Conservation (phyloP, 2,797 vertebrate species). For the Epinephelus coioides region DNA sequence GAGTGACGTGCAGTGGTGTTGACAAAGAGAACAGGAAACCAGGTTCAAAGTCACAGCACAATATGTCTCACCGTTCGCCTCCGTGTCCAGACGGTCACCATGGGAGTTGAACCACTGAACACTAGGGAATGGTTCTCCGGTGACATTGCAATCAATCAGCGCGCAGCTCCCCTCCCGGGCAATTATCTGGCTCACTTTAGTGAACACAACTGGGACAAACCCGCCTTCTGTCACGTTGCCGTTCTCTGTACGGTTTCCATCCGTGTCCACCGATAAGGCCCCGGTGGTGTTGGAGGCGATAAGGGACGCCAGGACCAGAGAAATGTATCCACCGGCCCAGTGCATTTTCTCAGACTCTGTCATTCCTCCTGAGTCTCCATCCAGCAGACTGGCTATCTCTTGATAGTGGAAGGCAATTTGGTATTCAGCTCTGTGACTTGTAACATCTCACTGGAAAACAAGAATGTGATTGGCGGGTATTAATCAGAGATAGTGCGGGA, state of each 20-base stretch:
- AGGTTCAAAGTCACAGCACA: constrained; percentile 39
- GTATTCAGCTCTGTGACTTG: constrained; percentile 43
- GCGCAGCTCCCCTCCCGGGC: constrained; percentile 94
- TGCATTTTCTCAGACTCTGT: constrained; percentile 81
- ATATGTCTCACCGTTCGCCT: constrained; percentile 84
- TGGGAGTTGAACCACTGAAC: constrained; percentile 97
- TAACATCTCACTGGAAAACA: constrained; percentile 80
- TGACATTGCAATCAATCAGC: constrained; percentile 95
- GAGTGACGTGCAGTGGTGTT: background rate
- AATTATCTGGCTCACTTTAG: constrained; percentile 91
- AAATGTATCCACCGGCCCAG: constrained; percentile 42
- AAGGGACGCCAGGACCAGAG: constrained; percentile 75
- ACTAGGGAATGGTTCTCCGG: constrained; percentile 90
- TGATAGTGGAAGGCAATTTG: constrained; percentile 52
- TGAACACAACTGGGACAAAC: constrained; percentile 86
- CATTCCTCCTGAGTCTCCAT: constrained; percentile 76
- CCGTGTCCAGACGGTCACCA: constrained; percentile 87
- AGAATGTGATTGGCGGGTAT: constrained; percentile 21
- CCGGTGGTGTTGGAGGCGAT: constrained; percentile 78
- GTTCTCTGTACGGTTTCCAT: constrained; percentile 70
- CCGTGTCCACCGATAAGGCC: constrained; percentile 49
- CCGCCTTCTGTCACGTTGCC: constrained; percentile 76
- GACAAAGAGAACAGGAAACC: constrained; percentile 38
- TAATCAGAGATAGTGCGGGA: constrained; percentile 6
- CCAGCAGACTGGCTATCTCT: constrained; percentile 77